Base-by-base conservation (phyloP, 1,140 invertebrate genomes). In the Lepidostoma basale region DNA sequence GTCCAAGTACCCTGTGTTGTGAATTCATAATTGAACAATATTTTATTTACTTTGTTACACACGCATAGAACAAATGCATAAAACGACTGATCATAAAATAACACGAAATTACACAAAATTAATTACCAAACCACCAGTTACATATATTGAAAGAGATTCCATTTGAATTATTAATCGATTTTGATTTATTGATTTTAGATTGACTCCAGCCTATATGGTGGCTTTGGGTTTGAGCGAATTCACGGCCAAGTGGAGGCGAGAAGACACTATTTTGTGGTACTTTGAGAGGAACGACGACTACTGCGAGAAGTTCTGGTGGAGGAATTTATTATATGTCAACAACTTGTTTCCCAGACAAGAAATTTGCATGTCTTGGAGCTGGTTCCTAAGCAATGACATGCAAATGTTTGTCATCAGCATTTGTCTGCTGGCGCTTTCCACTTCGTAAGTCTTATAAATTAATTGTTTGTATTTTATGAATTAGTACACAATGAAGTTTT, bases 331-430 rank as follows among this genome's bases (percentile, higher is more conserved):
- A 12, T 88, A 87, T 69, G 87, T 89, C 45, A 87, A 88, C 74
- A 88, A 87, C 76, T 74, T 88, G 0, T 88, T 80, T 62, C 72
- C 77, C 14, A 78, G 79, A 68, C 74, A 81, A 0, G 79, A 84
- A 25, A 81, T 87, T 81, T 94, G 93, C 73, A 83, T 92, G 79
- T 86, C 86, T 3, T 93, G 91, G 89, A 88, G 89, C 20, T 95
- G 93, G 93, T 94, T 92, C 73, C 74, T 95, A 42, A 88, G 92
- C 12, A 88, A 88, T 60, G 93, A 95, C 76, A 92, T 91, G 85
- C 92, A 93, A 78, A 91, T 90, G 74, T 93, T 89, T 74, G 74
- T 88, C 4, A 76, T 92, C 54, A 78, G 77, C 23, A 76, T 77
- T 0, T 70, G 83, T 8, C 54, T 88, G 1, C 70, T 88, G 10